Conservation (phyloP, 1,140 invertebrate genomes). For the Bombus affinis region DNA sequence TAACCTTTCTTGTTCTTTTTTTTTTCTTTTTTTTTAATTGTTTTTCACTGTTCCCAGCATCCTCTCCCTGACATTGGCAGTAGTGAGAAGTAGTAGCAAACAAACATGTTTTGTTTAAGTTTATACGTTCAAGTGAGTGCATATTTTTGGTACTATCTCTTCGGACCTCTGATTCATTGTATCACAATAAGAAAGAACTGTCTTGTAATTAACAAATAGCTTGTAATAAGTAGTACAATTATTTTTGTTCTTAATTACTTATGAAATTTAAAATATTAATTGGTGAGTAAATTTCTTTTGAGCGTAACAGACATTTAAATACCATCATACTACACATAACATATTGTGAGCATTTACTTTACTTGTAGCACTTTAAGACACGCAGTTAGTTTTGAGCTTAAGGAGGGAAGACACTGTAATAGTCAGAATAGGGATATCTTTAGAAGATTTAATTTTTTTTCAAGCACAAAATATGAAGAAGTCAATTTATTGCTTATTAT, state of each 20-base stretch:
- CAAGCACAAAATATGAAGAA: neutral
- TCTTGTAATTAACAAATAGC: constrained; percentile 21
- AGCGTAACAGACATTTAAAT: constrained; percentile 2
- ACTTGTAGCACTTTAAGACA: constrained; percentile 2
- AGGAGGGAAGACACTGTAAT: neutral
- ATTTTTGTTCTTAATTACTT: constrained; percentile 20
- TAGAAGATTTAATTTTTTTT: neutral
- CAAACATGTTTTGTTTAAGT: constrained; percentile 53
- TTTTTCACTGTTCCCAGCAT: constrained; percentile 64
- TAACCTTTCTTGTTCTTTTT: constrained; percentile 60
- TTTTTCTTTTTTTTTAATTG: constrained; percentile 59
- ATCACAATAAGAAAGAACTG: constrained; percentile 21
- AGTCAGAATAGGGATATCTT: neutral
- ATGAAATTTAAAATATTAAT: constrained; percentile 21
- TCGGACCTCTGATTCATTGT: constrained; percentile 25
- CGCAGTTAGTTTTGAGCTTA: neutral
- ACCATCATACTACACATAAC: constrained; percentile 5
- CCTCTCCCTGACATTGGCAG: constrained; percentile 62
- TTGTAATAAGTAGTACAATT: constrained; percentile 18
- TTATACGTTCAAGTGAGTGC: constrained; percentile 53
- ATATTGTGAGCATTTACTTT: constrained; percentile 21
- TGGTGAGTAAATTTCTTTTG: constrained; percentile 45
- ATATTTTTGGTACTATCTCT: constrained; percentile 51
- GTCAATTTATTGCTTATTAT: neutral
- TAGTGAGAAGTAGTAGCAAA: constrained; percentile 56